Evolutionary conservation across 2,888 invertebrate genomes (phyloP).

Genomic region (Polia nebulosa): DNA sequence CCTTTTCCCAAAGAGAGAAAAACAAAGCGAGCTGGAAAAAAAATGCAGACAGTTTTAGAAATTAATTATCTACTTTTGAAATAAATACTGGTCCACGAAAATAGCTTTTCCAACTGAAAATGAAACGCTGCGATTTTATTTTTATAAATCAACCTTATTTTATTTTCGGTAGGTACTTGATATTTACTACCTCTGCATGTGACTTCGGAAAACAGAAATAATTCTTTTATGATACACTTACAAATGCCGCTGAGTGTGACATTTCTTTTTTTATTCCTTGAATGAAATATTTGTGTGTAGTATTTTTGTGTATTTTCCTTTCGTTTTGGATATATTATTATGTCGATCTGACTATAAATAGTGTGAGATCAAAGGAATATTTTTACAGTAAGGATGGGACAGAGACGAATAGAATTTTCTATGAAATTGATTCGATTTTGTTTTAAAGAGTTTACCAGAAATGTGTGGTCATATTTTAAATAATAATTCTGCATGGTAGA

Average conservation of each 20-base stretch:
- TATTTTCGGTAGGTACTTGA: constrained; percentile 1
- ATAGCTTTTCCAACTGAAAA: not conserved
- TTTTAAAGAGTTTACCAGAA: no score
- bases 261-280: constrained; percentile 5
- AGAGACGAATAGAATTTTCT: not conserved
- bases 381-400: not conserved
- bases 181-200: constrained; percentile 10
- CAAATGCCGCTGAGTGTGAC: constrained; percentile 8
- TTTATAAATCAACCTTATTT: not conserved
- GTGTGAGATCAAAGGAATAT: not conserved
- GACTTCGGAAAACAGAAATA: constrained; percentile 12
- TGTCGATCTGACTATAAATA: not conserved
- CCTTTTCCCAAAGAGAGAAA: not conserved
- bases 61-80: not conserved
- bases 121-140: constrained; percentile 1
- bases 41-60: not conserved
- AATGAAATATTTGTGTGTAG: not conserved
- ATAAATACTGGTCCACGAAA: constrained; percentile 2
- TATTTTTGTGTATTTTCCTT: not conserved
- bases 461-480: no score
- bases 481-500: no score
- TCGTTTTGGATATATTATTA: not conserved
- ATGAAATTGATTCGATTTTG: no score
- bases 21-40: not conserved
- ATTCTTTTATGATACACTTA: constrained; percentile 8